phyloP scores from a whole-genome alignment of 1,140 invertebrate species.

The Metopolophium dirhodum region DNA sequence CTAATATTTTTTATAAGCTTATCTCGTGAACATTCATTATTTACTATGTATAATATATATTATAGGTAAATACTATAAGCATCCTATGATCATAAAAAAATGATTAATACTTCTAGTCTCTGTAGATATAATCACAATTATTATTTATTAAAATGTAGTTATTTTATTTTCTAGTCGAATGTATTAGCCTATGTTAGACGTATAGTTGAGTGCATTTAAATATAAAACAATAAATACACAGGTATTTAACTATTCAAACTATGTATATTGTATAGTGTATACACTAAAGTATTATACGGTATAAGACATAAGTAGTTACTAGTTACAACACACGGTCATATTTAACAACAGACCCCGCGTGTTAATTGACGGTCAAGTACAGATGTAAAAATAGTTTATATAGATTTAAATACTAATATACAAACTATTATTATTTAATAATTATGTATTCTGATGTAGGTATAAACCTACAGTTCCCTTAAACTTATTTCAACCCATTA shows the following conservation, averaged over 20 bases:
- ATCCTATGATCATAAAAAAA: background rate
- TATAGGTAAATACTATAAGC: background rate
- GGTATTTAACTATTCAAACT: background rate
- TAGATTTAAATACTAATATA: background rate
- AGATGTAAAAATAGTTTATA: background rate
- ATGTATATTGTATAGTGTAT: too few species aligned
- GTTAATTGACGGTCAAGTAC: background rate
- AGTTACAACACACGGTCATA: background rate
- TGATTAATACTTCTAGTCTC: background rate
- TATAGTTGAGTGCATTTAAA: background rate
- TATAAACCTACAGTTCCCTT: background rate
- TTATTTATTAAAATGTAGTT: background rate
- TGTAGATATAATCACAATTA: background rate
- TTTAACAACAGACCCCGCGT: background rate
- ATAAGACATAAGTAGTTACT: background rate
- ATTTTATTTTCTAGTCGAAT: background rate
- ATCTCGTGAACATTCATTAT: background rate
- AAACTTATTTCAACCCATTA: background rate
- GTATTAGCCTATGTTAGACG: background rate
- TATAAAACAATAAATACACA: background rate
- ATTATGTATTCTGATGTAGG: background rate
- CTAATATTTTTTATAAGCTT: background rate
- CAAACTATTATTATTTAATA: background rate
- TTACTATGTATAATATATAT: background rate
- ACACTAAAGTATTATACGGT: background rate